Evolutionary conservation across 2,888 invertebrate genomes (phyloP).

Genomic region (Ptilodon capucinus): DNA sequence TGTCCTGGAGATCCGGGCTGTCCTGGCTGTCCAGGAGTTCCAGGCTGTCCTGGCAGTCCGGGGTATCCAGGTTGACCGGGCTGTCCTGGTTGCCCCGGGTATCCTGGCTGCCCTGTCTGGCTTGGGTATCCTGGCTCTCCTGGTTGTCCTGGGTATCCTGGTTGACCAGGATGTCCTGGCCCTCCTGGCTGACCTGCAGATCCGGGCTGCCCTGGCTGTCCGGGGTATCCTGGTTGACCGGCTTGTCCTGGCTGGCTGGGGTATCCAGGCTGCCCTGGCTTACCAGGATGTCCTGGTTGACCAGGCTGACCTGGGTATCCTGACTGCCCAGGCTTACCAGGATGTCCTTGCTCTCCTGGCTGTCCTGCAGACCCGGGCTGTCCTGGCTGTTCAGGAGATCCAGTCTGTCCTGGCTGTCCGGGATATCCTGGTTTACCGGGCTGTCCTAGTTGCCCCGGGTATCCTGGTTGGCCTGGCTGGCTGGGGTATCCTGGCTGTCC

Average conservation of each 20-base stretch:
- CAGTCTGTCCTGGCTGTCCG: slow-evolving; percentile 22
- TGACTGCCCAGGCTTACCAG: slow-evolving; percentile 40
- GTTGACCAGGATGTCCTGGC: slow-evolving; percentile 53
- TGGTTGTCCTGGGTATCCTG: slow-evolving; percentile 33
- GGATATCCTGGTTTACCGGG: slow-evolving; percentile 27
- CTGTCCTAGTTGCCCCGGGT: slow-evolving; percentile 36
- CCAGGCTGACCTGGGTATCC: slow-evolving; percentile 32
- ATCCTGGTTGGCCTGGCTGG: slow-evolving; percentile 39
- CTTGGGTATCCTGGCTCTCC: slow-evolving; percentile 45
- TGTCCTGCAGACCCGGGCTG: slow-evolving; percentile 28
- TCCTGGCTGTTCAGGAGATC: slow-evolving; percentile 1
- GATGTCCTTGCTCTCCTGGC: slow-evolving; percentile 34
- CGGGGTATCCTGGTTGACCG: slow-evolving; percentile 30
- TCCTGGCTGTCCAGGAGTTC: slow-evolving; percentile 45
- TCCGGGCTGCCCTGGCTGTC: slow-evolving; percentile 21
- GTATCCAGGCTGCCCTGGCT: slow-evolving; percentile 12
- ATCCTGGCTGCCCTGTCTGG: slow-evolving; percentile 3
- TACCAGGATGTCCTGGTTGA: slow-evolving; percentile 19
- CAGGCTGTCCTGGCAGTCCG: slow-evolving; percentile 44
- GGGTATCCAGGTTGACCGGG: slow-evolving; percentile 31
- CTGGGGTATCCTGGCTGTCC: slow-evolving; percentile 37
- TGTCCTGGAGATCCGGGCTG: slow-evolving; percentile 25
- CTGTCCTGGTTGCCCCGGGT: slow-evolving; percentile 5
- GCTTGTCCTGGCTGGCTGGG: slow-evolving; percentile 33
- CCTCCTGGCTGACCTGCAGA: slow-evolving; percentile 56